phyloP scores from a whole-genome alignment of 2,888 invertebrate species.

The Apodemia duryi region DNA sequence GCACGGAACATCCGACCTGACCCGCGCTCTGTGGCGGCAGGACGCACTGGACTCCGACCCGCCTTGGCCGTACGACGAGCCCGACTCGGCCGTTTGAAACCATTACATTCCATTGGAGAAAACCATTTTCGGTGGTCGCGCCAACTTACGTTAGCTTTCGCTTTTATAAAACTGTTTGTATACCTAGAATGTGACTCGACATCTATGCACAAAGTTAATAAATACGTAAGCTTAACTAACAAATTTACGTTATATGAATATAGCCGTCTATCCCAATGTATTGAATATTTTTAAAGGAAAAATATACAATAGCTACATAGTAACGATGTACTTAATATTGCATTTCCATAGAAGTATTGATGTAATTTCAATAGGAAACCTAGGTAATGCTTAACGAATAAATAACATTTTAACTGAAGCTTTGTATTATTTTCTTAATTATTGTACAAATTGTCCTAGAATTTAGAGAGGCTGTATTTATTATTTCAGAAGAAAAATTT shows the following conservation, averaged over 20 bases:
- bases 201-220: not conserved
- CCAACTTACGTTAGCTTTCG: not conserved
- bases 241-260: too few species aligned
- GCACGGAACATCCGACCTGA: constrained; percentile 50
- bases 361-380: not conserved
- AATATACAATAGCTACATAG: not conserved
- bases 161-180: not conserved
- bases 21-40: constrained; percentile 69
- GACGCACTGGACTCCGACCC: constrained; percentile 69
- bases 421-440: too few species aligned
- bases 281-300: not conserved
- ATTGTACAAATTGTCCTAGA: too few species aligned
- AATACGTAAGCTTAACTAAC: too few species aligned
- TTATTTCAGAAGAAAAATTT: too few species aligned
- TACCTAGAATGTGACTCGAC: not conserved
- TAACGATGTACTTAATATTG: not conserved
- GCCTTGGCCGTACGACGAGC: constrained; percentile 73
- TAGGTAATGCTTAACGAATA: too few species aligned
- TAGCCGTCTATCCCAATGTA: too few species aligned
- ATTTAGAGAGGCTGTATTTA: too few species aligned
- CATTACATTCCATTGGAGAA: too few species aligned
- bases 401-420: too few species aligned
- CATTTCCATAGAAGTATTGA: not conserved
- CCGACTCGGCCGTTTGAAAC: constrained; percentile 68
- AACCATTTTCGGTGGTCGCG: too few species aligned